Evolutionary conservation across 2,113 vertebrate species (phyloP), one percentile per base, ranked within the genome.

Genomic region (Cyanocitta stelleri): DNA sequence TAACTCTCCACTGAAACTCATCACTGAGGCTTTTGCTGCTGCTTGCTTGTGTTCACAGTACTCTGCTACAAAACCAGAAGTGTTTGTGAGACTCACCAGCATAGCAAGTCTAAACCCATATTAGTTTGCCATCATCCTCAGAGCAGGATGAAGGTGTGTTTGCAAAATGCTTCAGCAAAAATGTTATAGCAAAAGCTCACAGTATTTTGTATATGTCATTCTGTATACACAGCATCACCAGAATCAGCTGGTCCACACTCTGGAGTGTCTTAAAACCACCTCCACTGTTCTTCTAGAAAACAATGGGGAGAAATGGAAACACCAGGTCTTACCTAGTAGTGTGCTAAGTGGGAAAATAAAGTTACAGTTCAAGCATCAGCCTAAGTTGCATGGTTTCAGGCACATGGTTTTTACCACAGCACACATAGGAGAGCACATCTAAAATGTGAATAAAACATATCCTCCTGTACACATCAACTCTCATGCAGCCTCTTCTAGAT

Each of bases 311-410:
- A 59, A 37, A 20, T 71, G 89, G 73, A 92, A 90, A 59, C 0
- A 3, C 55, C 52, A 94, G 81, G 74, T 69, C 61, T 67, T 71
- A 43, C 43, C 46, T 22, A 75, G 67, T 66, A 61, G 14, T 4
- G n/a, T 43, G 37, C 58, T 58, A 72, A 27, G 39, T 21, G n/a
- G 73, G 69, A 44, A 71, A 61, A 52, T 21, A 32, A 44, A 39
- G 21, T 67, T 39, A 19, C 1, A 11, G 54, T 52, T 71, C 64
- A 83, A 95, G 82, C 79, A 46, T 87, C 48, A 94, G 89, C 84
- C 82, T 66, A 55, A n/a, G 54, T 10, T 26, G 71, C 95, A 95
- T 89, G 94, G 76, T 91, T 94, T 88, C 95, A 98, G 97, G 96
- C 96, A 97, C 93, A 6, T 76, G 74, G 76, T 91, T 97, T 90